These are phyloP conservation scores for Aphis gossypii DNA, from an alignment of 1,140 invertebrate species.

Conservation along the genomic window DNA sequence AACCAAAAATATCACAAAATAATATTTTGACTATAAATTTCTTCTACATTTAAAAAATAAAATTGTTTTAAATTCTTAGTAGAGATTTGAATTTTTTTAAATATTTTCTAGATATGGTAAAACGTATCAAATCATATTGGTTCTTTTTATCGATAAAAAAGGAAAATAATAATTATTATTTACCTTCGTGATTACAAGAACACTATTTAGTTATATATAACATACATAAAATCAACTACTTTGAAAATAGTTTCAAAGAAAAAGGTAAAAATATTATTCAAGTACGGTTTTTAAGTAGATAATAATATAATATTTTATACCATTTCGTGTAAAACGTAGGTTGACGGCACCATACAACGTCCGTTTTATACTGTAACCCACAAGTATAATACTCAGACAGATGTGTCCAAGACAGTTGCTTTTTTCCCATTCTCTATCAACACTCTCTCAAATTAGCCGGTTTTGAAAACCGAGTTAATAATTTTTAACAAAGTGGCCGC, in stretches of 20 bases:
- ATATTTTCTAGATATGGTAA: too few species aligned
- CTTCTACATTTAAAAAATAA: background rate
- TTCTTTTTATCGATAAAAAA: background rate
- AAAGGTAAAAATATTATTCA: background rate
- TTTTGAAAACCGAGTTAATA: conserved; percentile 29
- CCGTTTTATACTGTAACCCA: background rate
- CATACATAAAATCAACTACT: background rate
- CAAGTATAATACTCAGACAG: background rate
- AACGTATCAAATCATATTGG: background rate
- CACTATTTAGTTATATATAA: too few species aligned
- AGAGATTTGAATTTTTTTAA: background rate
- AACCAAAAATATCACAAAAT: background rate
- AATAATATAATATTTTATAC: background rate
- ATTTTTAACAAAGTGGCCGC: background rate
- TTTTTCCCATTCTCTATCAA: background rate
- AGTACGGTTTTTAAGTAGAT: background rate
- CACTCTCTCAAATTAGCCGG: background rate
- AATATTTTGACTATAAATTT: background rate
- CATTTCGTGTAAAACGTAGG: background rate
- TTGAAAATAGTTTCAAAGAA: background rate
- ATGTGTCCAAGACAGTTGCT: conserved; percentile 7
- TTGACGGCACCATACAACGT: background rate
- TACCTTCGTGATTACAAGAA: background rate
- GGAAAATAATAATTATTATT: background rate
- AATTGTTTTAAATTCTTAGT: background rate